Base-by-base conservation (phyloP, 1,140 invertebrate species). In the Ganaspis sp. region DNA sequence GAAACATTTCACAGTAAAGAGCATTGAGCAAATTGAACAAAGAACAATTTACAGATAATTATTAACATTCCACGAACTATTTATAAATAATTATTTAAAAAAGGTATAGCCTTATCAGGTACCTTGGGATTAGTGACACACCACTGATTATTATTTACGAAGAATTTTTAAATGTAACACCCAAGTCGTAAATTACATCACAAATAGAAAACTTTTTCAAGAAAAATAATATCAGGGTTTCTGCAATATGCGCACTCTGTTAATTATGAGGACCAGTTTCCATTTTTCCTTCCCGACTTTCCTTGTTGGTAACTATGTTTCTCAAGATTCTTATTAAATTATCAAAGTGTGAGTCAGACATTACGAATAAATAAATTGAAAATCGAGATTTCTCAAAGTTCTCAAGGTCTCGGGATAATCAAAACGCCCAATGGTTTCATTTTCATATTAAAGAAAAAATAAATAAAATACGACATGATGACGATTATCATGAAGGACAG, bases 281-380 rank as follows among this genome's bases (percentile, higher is more conserved):
- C 45, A 49, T 29, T 64, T 58, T 64, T 64, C 23, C 54, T 64
- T 64, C 23, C 54, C 5, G 54, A 29, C 29, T 64, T 26, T 64
- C 23, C 54, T 64, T 64, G 15, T 64, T 29, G 54, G 12, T 17
- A 49, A 49, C 45, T n/a, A 17, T n/a, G 45, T 49, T 49, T 49
- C 53, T 23, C 19, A 6, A 64, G 5, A 29, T n/a, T 29, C 15
- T 6, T 29, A n/a, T n/a, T 29, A n/a, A 8, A n/a, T 26, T 64
- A 29, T 29, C 26, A 29, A 8, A 64, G 21, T 29, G 29, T 34
- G 23, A 34, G 15, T 64, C 26, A 64, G 15, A 12, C 15, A 4
- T 4, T 26, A 29, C 29, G 12, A 64, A 64, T 64, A 29, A 64
- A 64, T 64, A 34, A 64, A 29, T n/a, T 29, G 12, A n/a, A 29